phyloP scores from a whole-genome alignment of 2,888 invertebrate genomes.

The Zelleria hepariella region DNA sequence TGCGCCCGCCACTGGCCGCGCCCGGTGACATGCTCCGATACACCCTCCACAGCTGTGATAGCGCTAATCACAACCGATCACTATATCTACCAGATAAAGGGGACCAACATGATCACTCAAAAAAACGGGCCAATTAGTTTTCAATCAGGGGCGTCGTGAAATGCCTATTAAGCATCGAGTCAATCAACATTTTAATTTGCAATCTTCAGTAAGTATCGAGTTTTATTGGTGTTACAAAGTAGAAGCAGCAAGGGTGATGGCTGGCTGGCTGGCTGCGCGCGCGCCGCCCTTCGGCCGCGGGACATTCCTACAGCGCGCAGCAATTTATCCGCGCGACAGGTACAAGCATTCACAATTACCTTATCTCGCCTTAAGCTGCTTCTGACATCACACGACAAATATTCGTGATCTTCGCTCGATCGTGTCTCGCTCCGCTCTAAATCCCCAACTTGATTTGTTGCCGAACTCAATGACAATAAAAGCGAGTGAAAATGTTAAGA shows the following conservation, averaged over 20 bases:
- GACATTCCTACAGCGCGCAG: conserved; percentile 19
- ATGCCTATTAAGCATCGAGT: not conserved
- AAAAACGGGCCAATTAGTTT: not conserved
- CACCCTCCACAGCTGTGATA: not conserved
- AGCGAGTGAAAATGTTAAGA: conserved; percentile 2
- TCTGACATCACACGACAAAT: conserved; percentile 61
- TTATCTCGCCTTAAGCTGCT: conserved; percentile 48
- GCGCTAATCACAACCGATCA: not conserved
- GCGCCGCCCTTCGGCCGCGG: conserved; percentile 14
- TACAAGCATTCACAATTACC: conserved; percentile 66
- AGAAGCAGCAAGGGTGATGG: not conserved
- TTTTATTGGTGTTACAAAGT: conserved; percentile 2
- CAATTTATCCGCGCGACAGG: conserved; percentile 56
- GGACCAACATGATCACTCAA: not conserved
- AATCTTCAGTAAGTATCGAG: not conserved
- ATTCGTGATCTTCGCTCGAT: conserved; percentile 36
- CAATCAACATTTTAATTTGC: not conserved
- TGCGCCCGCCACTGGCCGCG: conserved; percentile 22
- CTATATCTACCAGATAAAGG: not conserved
- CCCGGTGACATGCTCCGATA: not conserved
- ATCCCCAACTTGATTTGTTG: conserved; percentile 10
- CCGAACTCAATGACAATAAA: not conserved
- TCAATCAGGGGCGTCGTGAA: not conserved
- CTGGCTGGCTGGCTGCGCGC: conserved; percentile 3
- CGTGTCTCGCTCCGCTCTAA: conserved; percentile 11